phyloP scores from a whole-genome alignment of 2,113 vertebrate genomes.

The Smithornis capensis region DNA sequence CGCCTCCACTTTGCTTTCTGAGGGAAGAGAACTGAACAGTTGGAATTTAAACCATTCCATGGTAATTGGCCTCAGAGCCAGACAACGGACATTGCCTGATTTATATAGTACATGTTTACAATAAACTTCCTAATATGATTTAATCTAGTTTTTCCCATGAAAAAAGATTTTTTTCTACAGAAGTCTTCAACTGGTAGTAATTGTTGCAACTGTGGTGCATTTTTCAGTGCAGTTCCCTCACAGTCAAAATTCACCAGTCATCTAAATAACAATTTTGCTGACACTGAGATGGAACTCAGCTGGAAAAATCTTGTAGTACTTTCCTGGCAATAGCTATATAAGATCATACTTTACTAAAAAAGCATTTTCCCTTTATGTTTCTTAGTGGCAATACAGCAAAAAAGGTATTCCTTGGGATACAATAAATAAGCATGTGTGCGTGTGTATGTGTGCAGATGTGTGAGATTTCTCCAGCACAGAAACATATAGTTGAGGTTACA shows the following conservation, averaged over 20 bases:
- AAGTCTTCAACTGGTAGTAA: neutral
- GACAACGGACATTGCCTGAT: neutral
- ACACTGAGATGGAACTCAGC: neutral
- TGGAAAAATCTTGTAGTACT: neutral
- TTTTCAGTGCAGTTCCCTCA: neutral
- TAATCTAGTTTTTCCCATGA: neutral
- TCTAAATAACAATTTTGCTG: neutral
- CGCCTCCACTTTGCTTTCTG: neutral
- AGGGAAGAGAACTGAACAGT: neutral
- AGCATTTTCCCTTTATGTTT: neutral
- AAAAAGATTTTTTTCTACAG: neutral
- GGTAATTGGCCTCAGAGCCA: neutral
- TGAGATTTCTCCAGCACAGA: conserved; percentile 10
- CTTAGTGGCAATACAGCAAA: neutral
- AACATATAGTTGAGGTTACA: neutral
- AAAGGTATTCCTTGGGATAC: neutral
- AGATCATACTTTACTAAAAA: neutral
- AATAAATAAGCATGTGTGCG: neutral
- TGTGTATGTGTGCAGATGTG: neutral
- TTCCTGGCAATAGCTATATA: neutral
- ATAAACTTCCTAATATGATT: neutral
- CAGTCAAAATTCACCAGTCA: neutral
- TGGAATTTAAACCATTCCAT: neutral
- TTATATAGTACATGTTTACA: neutral
- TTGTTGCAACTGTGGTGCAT: neutral